Evolutionary conservation across 2,113 vertebrate species (phyloP), one percentile per base, ranked within the genome.

Genomic region (Puffinus mauretanicus): DNA sequence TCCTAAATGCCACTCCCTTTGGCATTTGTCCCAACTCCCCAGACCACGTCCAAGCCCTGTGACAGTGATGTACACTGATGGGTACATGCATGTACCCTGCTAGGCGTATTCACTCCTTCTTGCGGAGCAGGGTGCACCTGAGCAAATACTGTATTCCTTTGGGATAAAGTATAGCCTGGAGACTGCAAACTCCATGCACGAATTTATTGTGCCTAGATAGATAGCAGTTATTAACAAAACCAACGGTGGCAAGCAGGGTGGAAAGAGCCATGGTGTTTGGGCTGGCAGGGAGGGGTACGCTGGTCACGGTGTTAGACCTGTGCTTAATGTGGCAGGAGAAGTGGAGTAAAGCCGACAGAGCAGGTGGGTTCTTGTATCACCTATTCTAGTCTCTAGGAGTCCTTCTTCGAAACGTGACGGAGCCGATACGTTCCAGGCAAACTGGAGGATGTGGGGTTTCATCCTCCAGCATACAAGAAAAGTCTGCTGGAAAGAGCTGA

Each of bases 371-470:
- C 1, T 0, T 38, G 16, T 40, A 7, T 32, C 49, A 26, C n/a
- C 32, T 54, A 0, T 57, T 65, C 40, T 20, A 47, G 67, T 38
- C 51, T 65, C 20, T 19, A 44, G 8, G 25, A 71, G 32, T 26
- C 17, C 29, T 94, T 65, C 44, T 61, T 42, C n/a, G 71, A 25
- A n/a, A 4, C 3, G 6, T 57, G 42, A 51, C 1, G 0, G 9
- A 44, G 26, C 9, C 49, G 18, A 3, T 55, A 66, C 2, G 0
- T 66, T 93, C 55, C 60, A 36, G 69, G n/a, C 40, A 47, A 86
- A 61, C 11, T n/a, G 47, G 7, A 77, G 40, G 34, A 55, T 1
- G 1, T 42, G 34, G 47, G 0, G 0, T 61, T 61, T 82, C 40
- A 32, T 72, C 27, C 67, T 24, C 30, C 57, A 49, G 40, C 27